Evolutionary conservation across 2,888 invertebrate genomes (phyloP), one percentile per base, ranked within the genome.

Genomic region (Pachycephus smyrnensis): DNA sequence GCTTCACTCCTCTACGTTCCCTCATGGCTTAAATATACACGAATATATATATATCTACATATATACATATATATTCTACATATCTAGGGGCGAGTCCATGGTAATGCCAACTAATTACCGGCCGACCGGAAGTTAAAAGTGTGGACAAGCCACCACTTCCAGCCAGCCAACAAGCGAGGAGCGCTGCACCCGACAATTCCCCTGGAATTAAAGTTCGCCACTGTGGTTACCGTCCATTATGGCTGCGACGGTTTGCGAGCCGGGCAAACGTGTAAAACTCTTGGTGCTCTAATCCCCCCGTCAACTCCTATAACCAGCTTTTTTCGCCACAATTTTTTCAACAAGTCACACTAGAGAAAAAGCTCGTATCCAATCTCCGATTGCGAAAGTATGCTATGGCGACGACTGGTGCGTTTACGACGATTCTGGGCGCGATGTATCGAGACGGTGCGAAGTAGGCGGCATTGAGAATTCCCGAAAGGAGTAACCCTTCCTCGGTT

Each of bases 81-180:
- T 68, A 73, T 35, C 40, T 40, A 35, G 73, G 68, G 69, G 84
- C 84, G 84, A 55, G 88, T 87, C 87, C 82, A 80, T 81, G 83
- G 86, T 89, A 90, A 90, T 89, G 88, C 85, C 82, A 86, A 88
- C 88, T 89, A 89, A 90, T 90, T 90, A 89, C 86, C 83, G 80
- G 81, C 80, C 86, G 83, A 85, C 83, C 84, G 85, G 83, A 87
- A 89, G 88, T 89, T 87, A 87, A 89, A 90, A 89, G 88, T 87
- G 88, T 84, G 86, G 86, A 87, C 86, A 88, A 85, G 84, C 87
- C 84, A 82, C 84, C 78, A 79, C 80, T 78, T 78, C 15, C 73
- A 35, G 40, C 69, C 73, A 40, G 55, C 9, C 23, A 23, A 55
- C 55, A 55, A 55, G 23, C 55, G 55, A 23, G 55, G 31, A 23